Percentiles rank a stretch among this genome's conserved stretches.
Conservation (phyloP, 1,140 invertebrate species). For the Lithobius niger region DNA sequence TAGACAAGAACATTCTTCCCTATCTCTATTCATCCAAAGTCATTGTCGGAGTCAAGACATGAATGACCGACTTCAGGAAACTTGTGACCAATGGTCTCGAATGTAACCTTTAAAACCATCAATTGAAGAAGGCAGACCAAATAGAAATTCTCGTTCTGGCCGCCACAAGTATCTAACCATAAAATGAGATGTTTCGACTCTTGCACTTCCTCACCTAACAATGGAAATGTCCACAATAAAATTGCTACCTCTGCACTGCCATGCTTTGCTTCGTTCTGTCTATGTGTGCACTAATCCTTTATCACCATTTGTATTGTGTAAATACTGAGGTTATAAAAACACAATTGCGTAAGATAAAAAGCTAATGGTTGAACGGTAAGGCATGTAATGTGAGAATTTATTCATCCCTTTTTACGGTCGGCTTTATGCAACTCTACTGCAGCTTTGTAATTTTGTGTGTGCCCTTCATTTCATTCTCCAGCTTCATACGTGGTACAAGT, state of each 20-base stretch:
- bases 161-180: slow-evolving; percentile 7
- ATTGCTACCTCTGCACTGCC: slow-evolving; percentile 24
- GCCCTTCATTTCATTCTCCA: background rate
- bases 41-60: slow-evolving; percentile 18
- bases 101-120: slow-evolving; percentile 7
- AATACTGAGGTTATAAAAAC: slow-evolving; percentile 11
- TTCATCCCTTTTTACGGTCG: background rate
- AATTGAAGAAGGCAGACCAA: slow-evolving; percentile 3
- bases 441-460: slow-evolving; percentile 5
- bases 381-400: background rate
- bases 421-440: background rate
- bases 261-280: slow-evolving; percentile 26
- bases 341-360: slow-evolving; percentile 10
- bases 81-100: slow-evolving; percentile 18
- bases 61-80: slow-evolving; percentile 19
- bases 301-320: slow-evolving; percentile 12
- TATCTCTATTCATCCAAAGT: slow-evolving; percentile 9
- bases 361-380: slow-evolving; percentile 6
- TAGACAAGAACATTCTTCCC: background rate
- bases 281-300: slow-evolving; percentile 24
- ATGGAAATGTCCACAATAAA: slow-evolving; percentile 21
- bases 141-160: slow-evolving; percentile 10
- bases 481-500: background rate
- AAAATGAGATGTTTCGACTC: slow-evolving; percentile 10
- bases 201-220: slow-evolving; percentile 7